A percentile compares a stretch with the other conserved stretches of the same genome.
Evolutionary conservation across 2,113 vertebrate genomes (phyloP).

Genomic region (Trichomycterus rosablanca): DNA sequence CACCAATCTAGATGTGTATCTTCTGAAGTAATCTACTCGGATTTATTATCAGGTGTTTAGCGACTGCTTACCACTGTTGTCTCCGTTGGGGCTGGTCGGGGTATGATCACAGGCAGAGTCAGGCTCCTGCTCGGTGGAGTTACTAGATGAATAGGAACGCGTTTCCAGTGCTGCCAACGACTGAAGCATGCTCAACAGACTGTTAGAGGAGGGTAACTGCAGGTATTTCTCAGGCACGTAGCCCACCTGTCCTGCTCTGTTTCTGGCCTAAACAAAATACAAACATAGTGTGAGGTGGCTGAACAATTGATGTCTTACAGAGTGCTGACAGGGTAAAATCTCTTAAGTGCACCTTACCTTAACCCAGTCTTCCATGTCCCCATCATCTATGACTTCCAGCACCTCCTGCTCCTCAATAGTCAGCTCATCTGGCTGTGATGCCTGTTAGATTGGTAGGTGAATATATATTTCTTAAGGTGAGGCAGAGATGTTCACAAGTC

Average conservation of each 20-base stretch:
- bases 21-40: too few relatives aligned
- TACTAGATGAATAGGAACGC: slow-evolving; percentile 90
- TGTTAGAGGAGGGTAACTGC: slow-evolving; percentile 91
- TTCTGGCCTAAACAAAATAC: slow-evolving; percentile 75
- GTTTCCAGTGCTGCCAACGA: slow-evolving; percentile 85
- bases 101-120: slow-evolving; percentile 69
- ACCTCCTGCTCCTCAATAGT: slow-evolving; percentile 97
- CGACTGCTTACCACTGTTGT: slow-evolving; percentile 75
- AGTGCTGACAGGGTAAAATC: background rate
- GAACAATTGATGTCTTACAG: background rate
- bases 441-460: too few relatives aligned
- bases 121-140: slow-evolving; percentile 76
- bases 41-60: too few relatives aligned
- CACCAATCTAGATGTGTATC: too few relatives aligned
- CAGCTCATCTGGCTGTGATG: slow-evolving; percentile 94
- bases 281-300: background rate
- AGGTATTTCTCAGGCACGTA: slow-evolving; percentile 98
- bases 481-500: too few relatives aligned
- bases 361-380: slow-evolving; percentile 99
- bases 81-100: slow-evolving; percentile 82
- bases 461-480: too few relatives aligned
- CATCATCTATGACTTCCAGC: slow-evolving; percentile 96
- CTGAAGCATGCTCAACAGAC: slow-evolving; percentile 94
- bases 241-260: slow-evolving; percentile 87
- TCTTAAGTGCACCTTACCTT: slow-evolving; percentile 76